Percentiles rank a stretch among this genome's conserved stretches.
Conservation (phyloP, 2,113 vertebrate genomes). For the Rhipidura dahli region DNA sequence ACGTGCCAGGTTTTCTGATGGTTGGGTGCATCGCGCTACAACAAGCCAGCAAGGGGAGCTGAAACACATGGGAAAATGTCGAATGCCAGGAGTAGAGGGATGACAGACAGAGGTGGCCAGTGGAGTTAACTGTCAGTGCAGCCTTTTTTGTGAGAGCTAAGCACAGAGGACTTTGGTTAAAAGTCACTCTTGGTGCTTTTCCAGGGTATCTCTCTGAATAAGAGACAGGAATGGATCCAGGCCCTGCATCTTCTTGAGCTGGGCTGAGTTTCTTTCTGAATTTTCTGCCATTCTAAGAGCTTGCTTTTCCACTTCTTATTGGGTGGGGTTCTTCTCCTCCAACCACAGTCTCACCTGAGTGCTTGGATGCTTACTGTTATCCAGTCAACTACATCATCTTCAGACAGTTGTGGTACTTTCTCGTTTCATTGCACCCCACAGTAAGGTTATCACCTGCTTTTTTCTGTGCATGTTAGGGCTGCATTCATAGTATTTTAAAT, state of each 20-base stretch:
- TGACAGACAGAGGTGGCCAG: not conserved
- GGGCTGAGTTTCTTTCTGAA: not conserved
- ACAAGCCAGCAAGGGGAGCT: not conserved
- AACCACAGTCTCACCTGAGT: accelerated
- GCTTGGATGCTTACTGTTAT: not conserved
- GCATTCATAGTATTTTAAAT: not conserved
- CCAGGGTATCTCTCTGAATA: not conserved
- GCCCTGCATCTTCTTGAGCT: not conserved
- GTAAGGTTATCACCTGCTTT: not conserved
- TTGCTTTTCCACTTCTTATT: not conserved
- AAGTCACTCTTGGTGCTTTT: not conserved
- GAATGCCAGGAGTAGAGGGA: not conserved
- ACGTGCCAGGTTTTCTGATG: conserved; percentile 20
- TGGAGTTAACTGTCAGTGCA: not conserved
- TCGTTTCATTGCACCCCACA: not conserved
- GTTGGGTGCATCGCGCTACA: not conserved
- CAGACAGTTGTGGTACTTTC: not conserved
- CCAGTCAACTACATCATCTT: not conserved
- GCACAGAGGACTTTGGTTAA: not conserved
- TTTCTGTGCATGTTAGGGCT: not conserved
- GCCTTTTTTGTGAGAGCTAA: not conserved
- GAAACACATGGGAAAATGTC: not conserved
- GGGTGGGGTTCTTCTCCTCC: not conserved
- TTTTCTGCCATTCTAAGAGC: not conserved
- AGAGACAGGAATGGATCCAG: not conserved